These are phyloP conservation scores for Gavia stellata DNA, from an alignment of 2,113 vertebrate species.

Conservation along the genomic window DNA sequence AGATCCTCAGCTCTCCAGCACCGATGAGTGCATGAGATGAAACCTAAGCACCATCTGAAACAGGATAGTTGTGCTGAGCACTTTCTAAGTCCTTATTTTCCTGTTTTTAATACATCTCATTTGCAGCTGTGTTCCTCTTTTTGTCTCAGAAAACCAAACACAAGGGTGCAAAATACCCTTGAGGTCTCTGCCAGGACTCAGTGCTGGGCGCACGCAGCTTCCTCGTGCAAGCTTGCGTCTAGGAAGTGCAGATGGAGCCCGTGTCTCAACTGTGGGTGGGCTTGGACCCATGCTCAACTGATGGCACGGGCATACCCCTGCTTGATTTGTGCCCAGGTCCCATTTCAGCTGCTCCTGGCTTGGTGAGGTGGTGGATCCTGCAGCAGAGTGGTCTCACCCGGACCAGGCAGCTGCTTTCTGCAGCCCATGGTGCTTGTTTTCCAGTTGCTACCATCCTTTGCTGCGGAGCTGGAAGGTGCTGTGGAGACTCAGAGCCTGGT, in stretches of 20 bases:
- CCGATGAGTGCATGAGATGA: not conserved
- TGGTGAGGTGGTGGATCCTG: not conserved
- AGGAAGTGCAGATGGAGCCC: not conserved
- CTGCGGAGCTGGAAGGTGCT: not conserved
- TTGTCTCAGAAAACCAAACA: not conserved
- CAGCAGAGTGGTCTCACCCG: not conserved
- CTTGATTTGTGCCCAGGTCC: not conserved
- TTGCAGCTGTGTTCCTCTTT: not conserved
- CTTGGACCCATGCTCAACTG: not conserved
- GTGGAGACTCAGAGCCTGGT: not conserved
- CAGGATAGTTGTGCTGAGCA: not conserved
- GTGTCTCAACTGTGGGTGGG: not conserved
- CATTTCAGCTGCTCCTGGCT: not conserved
- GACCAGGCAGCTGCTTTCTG: not conserved
- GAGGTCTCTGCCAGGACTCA: not conserved
- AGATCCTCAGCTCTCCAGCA: not conserved
- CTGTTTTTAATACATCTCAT: not conserved
- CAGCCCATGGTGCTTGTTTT: not conserved
- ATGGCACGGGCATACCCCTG: not conserved
- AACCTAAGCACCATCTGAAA: not conserved
- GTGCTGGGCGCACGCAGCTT: not conserved
- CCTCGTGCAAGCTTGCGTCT: accelerated
- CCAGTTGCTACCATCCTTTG: not conserved
- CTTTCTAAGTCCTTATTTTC: not conserved
- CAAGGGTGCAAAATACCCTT: not conserved